Evolutionary conservation across 2,113 vertebrate genomes (phyloP), one percentile per base, ranked within the genome.

Genomic region (Carassius gibelio): DNA sequence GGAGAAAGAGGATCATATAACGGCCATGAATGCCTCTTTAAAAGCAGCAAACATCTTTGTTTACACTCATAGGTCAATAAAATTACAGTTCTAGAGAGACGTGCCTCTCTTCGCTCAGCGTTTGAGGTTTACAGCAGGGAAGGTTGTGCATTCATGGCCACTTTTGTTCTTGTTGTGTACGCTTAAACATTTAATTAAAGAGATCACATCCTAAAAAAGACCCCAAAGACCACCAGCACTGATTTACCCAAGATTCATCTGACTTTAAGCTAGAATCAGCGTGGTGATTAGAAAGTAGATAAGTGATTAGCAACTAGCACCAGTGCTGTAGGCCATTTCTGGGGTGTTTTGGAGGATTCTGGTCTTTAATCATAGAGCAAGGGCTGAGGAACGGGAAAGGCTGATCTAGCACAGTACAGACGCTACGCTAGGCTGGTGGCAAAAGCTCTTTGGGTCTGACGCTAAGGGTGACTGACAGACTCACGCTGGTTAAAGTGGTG

Each of bases 401-500:
- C 90, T 92, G 89, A 91, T 91, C 91, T 93, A 92, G 90, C 93
- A 92, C 90, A 92, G 89, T 75, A 93, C 88, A 93, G 91, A 91
- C n/a, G 87, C 91, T 93, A 93, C 82, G 42, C 84, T 89, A 90
- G 87, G 92, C 90, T 21, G 88, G 89, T 69, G 88, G 90, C 75
- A 86, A 88, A 92, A 94, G 93, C 93, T 93, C 89, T 89, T 69
- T 81, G 90, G 88, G 82, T 91, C 89, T 89, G 92, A 89, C 48
- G 88, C 87, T 94, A 90, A 71, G 88, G 91, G 90, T 90, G 86
- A 89, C 93, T 93, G 90, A 95, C 93, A 91, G 92, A 95, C 94
- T 95, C 95, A 95, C 95, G 90, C 93, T 95, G 86, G 95, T 95
- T 92, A 95, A 93, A 87, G 94, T 94, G 92, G 94, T 94, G 93